Evolutionary conservation across 2,797 vertebrate species (phyloP).

Genomic region (Megaceryle alcyon): DNA sequence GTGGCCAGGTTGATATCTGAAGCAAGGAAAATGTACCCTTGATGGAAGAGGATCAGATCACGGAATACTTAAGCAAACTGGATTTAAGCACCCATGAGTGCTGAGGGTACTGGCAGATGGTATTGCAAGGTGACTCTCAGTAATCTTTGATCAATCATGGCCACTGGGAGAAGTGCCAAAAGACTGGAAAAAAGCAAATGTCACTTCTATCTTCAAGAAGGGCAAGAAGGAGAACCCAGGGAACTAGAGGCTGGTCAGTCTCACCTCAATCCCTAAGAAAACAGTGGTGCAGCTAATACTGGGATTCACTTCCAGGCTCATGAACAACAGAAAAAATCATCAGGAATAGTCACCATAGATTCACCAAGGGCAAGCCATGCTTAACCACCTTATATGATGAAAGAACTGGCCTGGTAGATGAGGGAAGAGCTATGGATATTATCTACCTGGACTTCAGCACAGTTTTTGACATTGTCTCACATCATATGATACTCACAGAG

Average conservation of each 20-base stretch:
- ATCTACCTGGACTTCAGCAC: neutral
- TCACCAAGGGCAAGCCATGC: neutral
- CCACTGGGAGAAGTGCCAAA: neutral
- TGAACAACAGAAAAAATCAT: neutral
- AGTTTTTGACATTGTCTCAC: neutral
- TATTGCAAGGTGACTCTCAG: neutral
- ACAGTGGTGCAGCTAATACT: neutral
- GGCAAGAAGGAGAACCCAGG: neutral
- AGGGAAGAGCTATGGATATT: rapidly evolving
- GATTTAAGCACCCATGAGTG: neutral
- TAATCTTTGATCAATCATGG: neutral
- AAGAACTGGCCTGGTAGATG: neutral
- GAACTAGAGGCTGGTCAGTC: neutral
- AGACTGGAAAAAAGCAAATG: neutral
- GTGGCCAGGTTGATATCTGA: neutral
- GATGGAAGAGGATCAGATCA: neutral
- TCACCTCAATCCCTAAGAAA: neutral
- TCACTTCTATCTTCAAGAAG: neutral
- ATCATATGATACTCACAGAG: neutral
- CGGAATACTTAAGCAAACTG: neutral
- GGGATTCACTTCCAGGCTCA: neutral
- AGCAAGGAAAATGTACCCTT: neutral
- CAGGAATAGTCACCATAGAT: neutral
- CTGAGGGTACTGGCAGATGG: neutral
- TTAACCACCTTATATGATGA: neutral